These are phyloP conservation scores for Ateles fusciceps DNA, from an alignment of 2,797 vertebrate genomes.

Conservation along the genomic window DNA sequence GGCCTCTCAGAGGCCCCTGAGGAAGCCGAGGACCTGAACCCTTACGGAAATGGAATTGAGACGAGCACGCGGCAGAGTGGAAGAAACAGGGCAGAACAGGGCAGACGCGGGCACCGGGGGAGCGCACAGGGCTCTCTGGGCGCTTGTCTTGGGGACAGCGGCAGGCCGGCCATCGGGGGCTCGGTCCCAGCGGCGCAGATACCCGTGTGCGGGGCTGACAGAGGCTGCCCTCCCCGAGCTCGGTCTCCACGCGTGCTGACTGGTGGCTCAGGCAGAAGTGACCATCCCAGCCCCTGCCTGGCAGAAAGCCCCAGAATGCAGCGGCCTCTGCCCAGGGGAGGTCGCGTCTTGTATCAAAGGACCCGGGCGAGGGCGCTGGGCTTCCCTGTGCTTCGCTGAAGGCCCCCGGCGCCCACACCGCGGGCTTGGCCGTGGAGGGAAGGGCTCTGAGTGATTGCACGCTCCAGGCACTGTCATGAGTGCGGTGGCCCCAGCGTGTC, in stretches of 20 bases:
- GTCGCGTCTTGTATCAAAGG: too few species aligned
- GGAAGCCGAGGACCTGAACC: background rate
- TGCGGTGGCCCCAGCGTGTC: too few species aligned
- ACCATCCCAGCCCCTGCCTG: background rate
- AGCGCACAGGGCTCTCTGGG: background rate
- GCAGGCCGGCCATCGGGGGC: background rate
- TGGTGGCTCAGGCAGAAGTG: background rate
- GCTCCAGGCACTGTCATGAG: too few species aligned
- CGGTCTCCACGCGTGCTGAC: too few species aligned
- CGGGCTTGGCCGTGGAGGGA: background rate
- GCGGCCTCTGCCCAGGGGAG: background rate
- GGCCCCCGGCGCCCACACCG: background rate
- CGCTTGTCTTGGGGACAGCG: background rate
- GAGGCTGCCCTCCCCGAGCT: too few species aligned
- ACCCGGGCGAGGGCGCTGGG: too few species aligned
- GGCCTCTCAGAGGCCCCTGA: background rate
- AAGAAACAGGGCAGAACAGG: background rate
- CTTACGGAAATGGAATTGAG: background rate
- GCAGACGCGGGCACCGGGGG: background rate
- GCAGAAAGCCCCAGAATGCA: background rate
- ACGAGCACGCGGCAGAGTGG: background rate
- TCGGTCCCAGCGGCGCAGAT: fast-evolving
- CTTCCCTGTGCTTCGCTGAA: background rate
- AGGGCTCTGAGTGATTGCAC: background rate
- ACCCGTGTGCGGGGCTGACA: too few species aligned